Conservation (phyloP, 2,113 vertebrate genomes). For the Dunckerocampus dactyliophorus region DNA sequence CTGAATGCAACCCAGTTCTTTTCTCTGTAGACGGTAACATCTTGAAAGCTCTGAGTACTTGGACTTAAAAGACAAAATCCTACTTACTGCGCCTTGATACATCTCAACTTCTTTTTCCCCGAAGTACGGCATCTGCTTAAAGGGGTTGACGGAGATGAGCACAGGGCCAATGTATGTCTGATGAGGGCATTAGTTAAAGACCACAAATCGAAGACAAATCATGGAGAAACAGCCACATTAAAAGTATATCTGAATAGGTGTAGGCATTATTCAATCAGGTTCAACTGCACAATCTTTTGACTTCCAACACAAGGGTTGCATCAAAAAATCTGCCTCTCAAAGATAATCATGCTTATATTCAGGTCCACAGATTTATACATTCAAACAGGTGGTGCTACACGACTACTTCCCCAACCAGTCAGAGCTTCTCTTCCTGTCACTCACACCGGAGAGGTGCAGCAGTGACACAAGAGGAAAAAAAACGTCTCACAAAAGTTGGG, state of each 20-base stretch:
- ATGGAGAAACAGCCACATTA: neutral
- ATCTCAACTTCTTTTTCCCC: constrained; percentile 97
- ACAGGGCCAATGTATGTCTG: constrained; percentile 98
- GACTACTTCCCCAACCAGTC: too few species aligned
- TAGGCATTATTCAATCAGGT: too few species aligned
- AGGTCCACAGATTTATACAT: too few species aligned
- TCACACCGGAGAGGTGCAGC: neutral
- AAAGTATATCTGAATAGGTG: neutral
- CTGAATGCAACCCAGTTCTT: constrained; percentile 37
- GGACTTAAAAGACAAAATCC: neutral
- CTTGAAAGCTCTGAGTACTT: neutral
- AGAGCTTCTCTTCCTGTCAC: too few species aligned
- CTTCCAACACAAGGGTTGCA: too few species aligned
- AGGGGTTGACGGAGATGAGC: constrained; percentile 95
- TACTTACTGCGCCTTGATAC: constrained; percentile 98
- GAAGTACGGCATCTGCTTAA: constrained; percentile 99
- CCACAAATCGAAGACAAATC: constrained; percentile 10
- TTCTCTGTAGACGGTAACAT: constrained; percentile 18
- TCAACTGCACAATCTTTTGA: too few species aligned
- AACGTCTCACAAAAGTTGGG: neutral
- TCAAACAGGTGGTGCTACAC: too few species aligned
- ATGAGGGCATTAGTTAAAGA: constrained; percentile 74
- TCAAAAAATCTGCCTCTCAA: too few species aligned
- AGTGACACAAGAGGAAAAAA: neutral
- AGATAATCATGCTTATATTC: too few species aligned